These are phyloP conservation scores for Papilio glaucus DNA, from an alignment of 1,140 invertebrate species.

Conservation along the genomic window DNA sequence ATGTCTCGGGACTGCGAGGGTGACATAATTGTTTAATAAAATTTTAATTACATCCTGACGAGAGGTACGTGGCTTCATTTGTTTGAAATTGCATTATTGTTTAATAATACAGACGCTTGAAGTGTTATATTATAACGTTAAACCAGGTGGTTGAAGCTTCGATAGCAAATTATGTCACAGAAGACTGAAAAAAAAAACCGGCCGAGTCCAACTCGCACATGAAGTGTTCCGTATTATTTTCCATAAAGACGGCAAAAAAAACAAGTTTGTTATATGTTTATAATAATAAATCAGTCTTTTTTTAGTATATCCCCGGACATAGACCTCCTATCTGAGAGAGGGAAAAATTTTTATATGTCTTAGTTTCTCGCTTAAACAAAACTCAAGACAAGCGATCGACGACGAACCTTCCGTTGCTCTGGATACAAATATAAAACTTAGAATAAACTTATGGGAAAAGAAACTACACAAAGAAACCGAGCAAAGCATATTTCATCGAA, in stretches of 20 bases:
- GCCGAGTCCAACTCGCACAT: too few species aligned
- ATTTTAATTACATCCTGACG: slow-evolving; percentile 29
- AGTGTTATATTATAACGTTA: background rate
- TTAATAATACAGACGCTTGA: background rate
- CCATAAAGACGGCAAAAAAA: too few species aligned
- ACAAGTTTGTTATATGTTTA: too few species aligned
- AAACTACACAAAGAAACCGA: slow-evolving; percentile 15
- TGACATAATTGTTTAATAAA: slow-evolving; percentile 32
- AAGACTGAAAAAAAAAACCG: background rate
- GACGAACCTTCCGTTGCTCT: background rate
- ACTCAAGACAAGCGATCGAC: background rate
- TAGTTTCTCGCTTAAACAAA: background rate
- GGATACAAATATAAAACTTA: slow-evolving; percentile 4
- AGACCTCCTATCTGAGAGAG: too few species aligned
- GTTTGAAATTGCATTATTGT: slow-evolving; percentile 30
- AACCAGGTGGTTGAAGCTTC: background rate
- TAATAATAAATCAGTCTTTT: too few species aligned
- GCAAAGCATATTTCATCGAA: slow-evolving; percentile 22
- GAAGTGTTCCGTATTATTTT: too few species aligned
- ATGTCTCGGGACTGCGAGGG: slow-evolving; percentile 14
- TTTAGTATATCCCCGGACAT: too few species aligned
- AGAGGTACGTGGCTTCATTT: slow-evolving; percentile 24
- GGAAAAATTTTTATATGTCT: too few species aligned
- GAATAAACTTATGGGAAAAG: background rate
- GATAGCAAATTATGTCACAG: background rate